Conservation (phyloP, 2,888 invertebrate genomes). For the Drosophila aldrichi region DNA sequence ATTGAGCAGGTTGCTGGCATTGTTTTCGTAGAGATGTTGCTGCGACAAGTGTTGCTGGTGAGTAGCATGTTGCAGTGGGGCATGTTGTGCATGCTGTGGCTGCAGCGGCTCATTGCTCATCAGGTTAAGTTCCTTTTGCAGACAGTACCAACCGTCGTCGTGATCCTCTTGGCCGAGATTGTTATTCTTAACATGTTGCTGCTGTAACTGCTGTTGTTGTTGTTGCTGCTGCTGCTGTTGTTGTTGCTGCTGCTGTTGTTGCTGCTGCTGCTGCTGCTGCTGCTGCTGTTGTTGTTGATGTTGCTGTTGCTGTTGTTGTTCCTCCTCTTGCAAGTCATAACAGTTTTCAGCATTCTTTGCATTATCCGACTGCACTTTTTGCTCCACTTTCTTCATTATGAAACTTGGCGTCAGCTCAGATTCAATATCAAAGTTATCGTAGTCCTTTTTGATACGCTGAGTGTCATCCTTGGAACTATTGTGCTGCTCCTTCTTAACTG, state of each 20-base stretch:
- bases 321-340: slow-evolving; percentile 40
- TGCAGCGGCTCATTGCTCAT: slow-evolving; percentile 74
- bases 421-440: slow-evolving; percentile 85
- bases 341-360: slow-evolving; percentile 30
- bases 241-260: slow-evolving; percentile 25
- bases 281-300: slow-evolving; percentile 33
- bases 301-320: slow-evolving; percentile 29
- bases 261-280: slow-evolving; percentile 29
- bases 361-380: slow-evolving; percentile 57
- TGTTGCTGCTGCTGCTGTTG: slow-evolving; percentile 42
- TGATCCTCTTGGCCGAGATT: slow-evolving; percentile 82
- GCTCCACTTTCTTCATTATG: slow-evolving; percentile 84
- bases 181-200: slow-evolving; percentile 51
- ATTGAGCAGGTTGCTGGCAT: slow-evolving; percentile 40
- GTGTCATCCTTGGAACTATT: slow-evolving; percentile 34
- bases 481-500: slow-evolving; percentile 41
- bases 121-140: slow-evolving; percentile 88
- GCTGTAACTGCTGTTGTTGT: slow-evolving; percentile 29
- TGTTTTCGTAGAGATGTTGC: slow-evolving; percentile 59
- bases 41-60: slow-evolving; percentile 61
- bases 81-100: slow-evolving; percentile 36
- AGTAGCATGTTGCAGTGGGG: slow-evolving; percentile 27
- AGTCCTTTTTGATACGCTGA: slow-evolving; percentile 80
- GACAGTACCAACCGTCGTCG: slow-evolving; percentile 90
- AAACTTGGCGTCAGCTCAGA: slow-evolving; percentile 85